phyloP scores from a whole-genome alignment of 2,888 invertebrate species.

The Tridacna gigas region DNA sequence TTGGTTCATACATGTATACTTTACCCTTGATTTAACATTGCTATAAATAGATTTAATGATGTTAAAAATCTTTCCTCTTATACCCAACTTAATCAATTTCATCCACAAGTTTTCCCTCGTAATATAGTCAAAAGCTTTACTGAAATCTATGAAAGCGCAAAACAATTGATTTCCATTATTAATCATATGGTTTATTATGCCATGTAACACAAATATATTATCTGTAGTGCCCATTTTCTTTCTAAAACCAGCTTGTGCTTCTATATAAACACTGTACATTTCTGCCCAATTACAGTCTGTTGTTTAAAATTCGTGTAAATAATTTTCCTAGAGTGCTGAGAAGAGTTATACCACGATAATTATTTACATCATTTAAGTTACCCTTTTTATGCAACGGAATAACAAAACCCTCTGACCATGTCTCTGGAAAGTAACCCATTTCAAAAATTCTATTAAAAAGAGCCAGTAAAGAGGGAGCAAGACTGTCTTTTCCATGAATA shows the following conservation, averaged over 20 bases:
- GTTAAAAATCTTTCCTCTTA: slow-evolving; percentile 23
- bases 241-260: slow-evolving; percentile 2
- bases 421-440: slow-evolving; percentile 20
- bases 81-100: slow-evolving; percentile 24
- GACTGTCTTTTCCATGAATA: slow-evolving; percentile 9
- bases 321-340: slow-evolving; percentile 15
- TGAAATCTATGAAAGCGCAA: slow-evolving; percentile 42
- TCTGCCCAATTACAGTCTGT: too few relatives aligned
- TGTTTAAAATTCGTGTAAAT: slow-evolving; percentile 4
- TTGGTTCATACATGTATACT: slow-evolving; percentile 18
- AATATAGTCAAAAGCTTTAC: slow-evolving; percentile 37
- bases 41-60: slow-evolving; percentile 31
- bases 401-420: slow-evolving; percentile 23
- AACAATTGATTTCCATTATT: slow-evolving; percentile 28
- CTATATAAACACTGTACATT: slow-evolving; percentile 1
- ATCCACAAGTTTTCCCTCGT: slow-evolving; percentile 29
- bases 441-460: slow-evolving; percentile 14
- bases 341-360: neutral
- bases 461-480: neutral
- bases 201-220: slow-evolving; percentile 28
- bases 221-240: slow-evolving; percentile 20
- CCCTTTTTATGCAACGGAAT: slow-evolving; percentile 3
- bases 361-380: slow-evolving; percentile 10
- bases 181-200: slow-evolving; percentile 17
- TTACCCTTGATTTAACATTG: slow-evolving; percentile 28